A percentile compares a stretch with the other conserved stretches of the same genome.
Evolutionary conservation across 2,888 invertebrate species (phyloP).

Genomic region (Reticulitermes lucifugus): DNA sequence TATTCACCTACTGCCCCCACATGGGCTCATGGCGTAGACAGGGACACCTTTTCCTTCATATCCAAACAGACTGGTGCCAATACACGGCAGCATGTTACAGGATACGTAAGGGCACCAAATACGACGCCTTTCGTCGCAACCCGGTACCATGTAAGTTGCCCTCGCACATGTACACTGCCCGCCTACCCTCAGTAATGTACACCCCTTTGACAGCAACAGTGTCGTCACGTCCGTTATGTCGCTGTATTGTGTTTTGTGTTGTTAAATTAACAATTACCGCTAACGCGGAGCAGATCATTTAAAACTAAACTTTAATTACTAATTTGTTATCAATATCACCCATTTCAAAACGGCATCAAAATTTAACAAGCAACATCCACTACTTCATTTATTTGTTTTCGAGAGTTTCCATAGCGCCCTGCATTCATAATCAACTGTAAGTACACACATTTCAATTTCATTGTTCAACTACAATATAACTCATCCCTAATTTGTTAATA

Average conservation of each 20-base stretch:
- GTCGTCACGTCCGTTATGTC: not conserved
- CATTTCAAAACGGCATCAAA: not conserved
- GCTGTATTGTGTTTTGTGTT: not conserved
- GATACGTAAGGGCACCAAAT: too few relatives aligned
- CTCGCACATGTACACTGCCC: too few relatives aligned
- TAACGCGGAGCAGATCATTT: slow-evolving; percentile 9
- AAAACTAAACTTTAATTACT: slow-evolving; percentile 30
- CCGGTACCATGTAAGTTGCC: too few relatives aligned
- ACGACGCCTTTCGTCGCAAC: too few relatives aligned
- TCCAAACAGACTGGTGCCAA: too few relatives aligned
- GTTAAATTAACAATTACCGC: slow-evolving; percentile 8
- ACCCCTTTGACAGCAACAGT: too few relatives aligned
- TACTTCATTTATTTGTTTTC: slow-evolving; percentile 18
- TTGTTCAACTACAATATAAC: not conserved
- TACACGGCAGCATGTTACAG: too few relatives aligned
- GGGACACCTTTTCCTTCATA: too few relatives aligned
- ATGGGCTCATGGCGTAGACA: too few relatives aligned
- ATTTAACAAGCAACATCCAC: slow-evolving; percentile 12
- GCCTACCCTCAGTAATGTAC: too few relatives aligned
- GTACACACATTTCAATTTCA: slow-evolving; percentile 23
- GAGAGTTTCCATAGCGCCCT: not conserved
- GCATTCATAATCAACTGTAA: not conserved
- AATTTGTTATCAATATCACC: not conserved
- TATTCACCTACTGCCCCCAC: too few relatives aligned
- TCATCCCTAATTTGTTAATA: slow-evolving; percentile 45